Evolutionary conservation across 1,140 invertebrate genomes (phyloP), one percentile per base, ranked within the genome.

Genomic region (Aphis gossypii): DNA sequence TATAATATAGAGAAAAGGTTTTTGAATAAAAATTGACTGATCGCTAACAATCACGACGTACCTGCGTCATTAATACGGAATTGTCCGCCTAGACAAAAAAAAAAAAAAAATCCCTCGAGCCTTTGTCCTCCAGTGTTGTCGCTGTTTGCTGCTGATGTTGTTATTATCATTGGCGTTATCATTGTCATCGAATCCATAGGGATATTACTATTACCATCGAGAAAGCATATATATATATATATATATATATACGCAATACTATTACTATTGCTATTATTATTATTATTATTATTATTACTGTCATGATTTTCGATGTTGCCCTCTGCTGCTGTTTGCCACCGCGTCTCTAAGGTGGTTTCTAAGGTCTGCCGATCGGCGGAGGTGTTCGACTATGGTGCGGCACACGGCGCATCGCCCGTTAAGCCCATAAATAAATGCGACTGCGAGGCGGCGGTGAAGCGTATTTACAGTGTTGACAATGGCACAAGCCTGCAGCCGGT

Each of bases 361-460:
- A 35, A 82, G 76, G 76, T 82, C n/a, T 82, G 35, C 21, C 82
- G 35, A 84, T 41, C 83, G 83, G 35, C 83, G 8, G 83, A 38
- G 38, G 83, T 48, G 35, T 38, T 83, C 82, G 21, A 38, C 38
- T 38, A 23, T 23, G 21, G 82, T n/a, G 14, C 14, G 60, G 60
- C 60, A 68, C 60, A n/a, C 60, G 30, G 30, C 14, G 82, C 35
- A 21, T 2, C 82, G 35, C 82, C 82, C 82, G 82, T 30, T 86
- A 88, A 48, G 86, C n/a, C 46, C 86, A 51, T 88, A 88, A 88
- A 88, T 51, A 88, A 88, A 88, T 35, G 46, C n/a, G 84, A 56
- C 11, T 56, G 51, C 25, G n/a, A 38, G 48, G 35, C 20, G 18
- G 44, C 25, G 46, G 30, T 21, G n/a, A 30, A n/a, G 46, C 6